Base-by-base conservation (phyloP, 1,140 invertebrate species). In the Hyles vespertilio region DNA sequence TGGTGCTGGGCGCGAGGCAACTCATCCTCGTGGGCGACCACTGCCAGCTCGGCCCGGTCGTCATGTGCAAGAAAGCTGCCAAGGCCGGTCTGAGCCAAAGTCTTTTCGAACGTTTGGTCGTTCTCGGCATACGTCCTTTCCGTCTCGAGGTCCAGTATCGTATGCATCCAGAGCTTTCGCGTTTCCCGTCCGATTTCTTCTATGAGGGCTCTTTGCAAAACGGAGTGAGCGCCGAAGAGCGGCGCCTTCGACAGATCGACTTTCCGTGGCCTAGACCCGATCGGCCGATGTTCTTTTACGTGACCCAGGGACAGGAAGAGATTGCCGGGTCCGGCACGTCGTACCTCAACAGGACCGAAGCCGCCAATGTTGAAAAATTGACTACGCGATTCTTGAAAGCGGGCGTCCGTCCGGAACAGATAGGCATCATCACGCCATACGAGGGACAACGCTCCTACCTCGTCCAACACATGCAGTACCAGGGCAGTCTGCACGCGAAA, bases 61-160 rank as follows among this genome's bases (percentile, higher is more conserved):
- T 99, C 0, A 99, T 99, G 98, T 99, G 98, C 89, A 99, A 99
- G 84, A 99, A 99, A 84, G 98, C 99, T 0, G 97, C 98, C 0
- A 93, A 96, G 55, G 98, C 98, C 32, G 99, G 99, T 0, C 92
- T 99, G 2, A 98, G 97, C 0, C 98, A 99, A 83, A 99, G 98
- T 10, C 90, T 99, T 5, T 99, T 99, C 88, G 99, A 99, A 82
- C 91, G 99, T 10, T 90, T 99, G 0, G 98, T 99, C 0, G 97
- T 99, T 0, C 91, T 99, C 3, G 98, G 98, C 7, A 99, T 99
- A 63, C 91, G 97, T 48, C 98, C 98, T 0, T 97, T 99, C 83
- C 92, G 98, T 1, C 89, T 99, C 1, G 98, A 99, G 89, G 99
- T 99, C 2, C 99, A 99, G 81, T 99, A 99, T 82, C 93, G 99